Base-by-base conservation (phyloP, 2,888 invertebrate species). In the Abrostola triplasia region DNA sequence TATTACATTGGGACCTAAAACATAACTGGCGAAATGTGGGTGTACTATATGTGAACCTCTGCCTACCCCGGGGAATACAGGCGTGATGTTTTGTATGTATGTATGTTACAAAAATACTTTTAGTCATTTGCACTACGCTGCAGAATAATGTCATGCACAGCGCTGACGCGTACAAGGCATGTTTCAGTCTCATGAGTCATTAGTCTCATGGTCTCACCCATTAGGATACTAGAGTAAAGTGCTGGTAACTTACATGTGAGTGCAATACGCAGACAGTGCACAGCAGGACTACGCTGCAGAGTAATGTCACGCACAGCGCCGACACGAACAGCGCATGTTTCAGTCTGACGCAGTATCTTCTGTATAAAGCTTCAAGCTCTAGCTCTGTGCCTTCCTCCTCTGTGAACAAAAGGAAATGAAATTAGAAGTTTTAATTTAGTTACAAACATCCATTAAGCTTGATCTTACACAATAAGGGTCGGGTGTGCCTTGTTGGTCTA, bases 261-360 rank as follows among this genome's bases (percentile, higher is more conserved):
- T 96, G 95, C 9, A 95, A 87, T 50, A 95, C 84, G 83, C 95
- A 96, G 11, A 96, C 95, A 36, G 96, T 95, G 67, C 95, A 93
- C 52, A 97, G 93, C 9, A 97, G 93, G 24, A 95, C 93, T 5
- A 96, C 83, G 70, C 96, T 95, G 70, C 96, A 96, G 42, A 96
- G 84, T 8, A 96, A 90, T 7, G 97, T 96, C 59, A 97, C 95
- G 61, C 96, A 95, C 6, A 97, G 93, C 42, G 97, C 96, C 0
- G 97, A 96, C 70, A 97, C 95, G 88, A 97, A 97, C 49, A 98
- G 95, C 0, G 97, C 96, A 73, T 97, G 97, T 79, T 97, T 97
- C 81, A 97, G 90, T 91, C 96, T 63, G 40, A 96, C 96, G 86
- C 97, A 96, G 89, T 97, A 97, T 65, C 96, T 91, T 80, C 96